Base-by-base conservation (phyloP, 2,113 vertebrate species). In the Fregata magnificens region DNA sequence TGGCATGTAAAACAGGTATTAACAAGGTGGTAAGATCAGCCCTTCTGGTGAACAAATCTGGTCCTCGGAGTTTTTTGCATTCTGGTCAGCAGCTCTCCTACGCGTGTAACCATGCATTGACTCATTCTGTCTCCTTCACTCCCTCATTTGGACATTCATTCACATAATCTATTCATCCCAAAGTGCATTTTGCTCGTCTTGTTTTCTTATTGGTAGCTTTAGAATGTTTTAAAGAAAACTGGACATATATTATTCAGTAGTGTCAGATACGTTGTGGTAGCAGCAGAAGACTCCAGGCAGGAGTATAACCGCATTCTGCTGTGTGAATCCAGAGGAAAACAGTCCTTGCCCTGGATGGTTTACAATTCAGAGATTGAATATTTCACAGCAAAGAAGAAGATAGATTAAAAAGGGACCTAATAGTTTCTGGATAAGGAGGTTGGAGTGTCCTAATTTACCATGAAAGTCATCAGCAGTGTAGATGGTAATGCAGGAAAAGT, bases 391-490 rank as follows among this genome's bases (percentile, higher is more conserved):
- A 74, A 81, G 44, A 92, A 74, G 66, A 88, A 88, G 56, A 59
- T 34, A 49, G 61, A 82, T 90, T 84, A 52, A 85, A 86, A 86
- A 73, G 11, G 36, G n/a, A 74, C 36, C 31, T 87, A 78, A 74
- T 52, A 78, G 42, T 78, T 93, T 76, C 80, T 79, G 61, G 52
- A 66, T 76, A 79, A 79, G 80, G 70, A 91, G 36, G 17, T 40
- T 86, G 61, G 52, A 86, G 25, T 47, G 44, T 92, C 86, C 69
- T 87, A 91, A 91, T 94, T 95, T 91, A 81, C 80, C 52, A 72
- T 49, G 56, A 71, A 78, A 95, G 52, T 82, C 56, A 85, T 62
- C 88, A 92, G 31, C 86, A 53, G 65, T 82, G 34, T 86, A 91
- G 77, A 88, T 44, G 49, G 13, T 50, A 93, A 42, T 82, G 61